Conservation (phyloP, 2,113 vertebrate genomes). For the Cavia porcellus region DNA sequence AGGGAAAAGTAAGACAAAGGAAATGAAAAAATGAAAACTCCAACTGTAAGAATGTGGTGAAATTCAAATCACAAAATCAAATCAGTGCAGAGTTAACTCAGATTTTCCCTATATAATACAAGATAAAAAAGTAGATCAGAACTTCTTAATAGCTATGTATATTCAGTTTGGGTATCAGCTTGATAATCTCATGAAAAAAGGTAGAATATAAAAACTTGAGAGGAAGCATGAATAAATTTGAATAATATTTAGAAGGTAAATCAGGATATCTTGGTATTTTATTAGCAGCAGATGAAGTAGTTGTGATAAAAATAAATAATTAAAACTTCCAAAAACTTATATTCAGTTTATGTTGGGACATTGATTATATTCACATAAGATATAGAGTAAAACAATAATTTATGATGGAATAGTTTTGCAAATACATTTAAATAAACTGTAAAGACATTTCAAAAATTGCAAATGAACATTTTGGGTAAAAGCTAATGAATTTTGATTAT, state of each 20-base stretch:
- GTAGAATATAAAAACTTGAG: neutral
- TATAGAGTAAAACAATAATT: slow-evolving; percentile 80
- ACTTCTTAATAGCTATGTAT: neutral
- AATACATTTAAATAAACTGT: slow-evolving; percentile 93
- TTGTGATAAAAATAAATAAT: neutral
- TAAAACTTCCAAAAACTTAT: neutral
- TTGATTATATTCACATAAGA: neutral
- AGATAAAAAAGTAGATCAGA: neutral
- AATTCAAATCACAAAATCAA: neutral
- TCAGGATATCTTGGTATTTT: neutral
- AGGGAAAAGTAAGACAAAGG: neutral
- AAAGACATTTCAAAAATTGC: slow-evolving; percentile 92
- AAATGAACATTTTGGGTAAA: neutral
- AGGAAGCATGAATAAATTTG: neutral
- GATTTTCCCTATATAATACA: neutral
- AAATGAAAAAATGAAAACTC: neutral
- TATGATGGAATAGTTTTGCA: slow-evolving; percentile 92
- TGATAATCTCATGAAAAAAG: neutral
- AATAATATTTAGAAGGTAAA: neutral
- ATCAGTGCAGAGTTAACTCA: neutral
- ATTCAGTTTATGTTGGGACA: neutral
- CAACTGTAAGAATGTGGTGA: neutral
- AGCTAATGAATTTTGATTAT: neutral
- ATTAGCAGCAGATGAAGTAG: neutral
- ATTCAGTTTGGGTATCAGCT: neutral